Conservation (phyloP, 1,140 invertebrate species). For the Drosophila bocki region DNA sequence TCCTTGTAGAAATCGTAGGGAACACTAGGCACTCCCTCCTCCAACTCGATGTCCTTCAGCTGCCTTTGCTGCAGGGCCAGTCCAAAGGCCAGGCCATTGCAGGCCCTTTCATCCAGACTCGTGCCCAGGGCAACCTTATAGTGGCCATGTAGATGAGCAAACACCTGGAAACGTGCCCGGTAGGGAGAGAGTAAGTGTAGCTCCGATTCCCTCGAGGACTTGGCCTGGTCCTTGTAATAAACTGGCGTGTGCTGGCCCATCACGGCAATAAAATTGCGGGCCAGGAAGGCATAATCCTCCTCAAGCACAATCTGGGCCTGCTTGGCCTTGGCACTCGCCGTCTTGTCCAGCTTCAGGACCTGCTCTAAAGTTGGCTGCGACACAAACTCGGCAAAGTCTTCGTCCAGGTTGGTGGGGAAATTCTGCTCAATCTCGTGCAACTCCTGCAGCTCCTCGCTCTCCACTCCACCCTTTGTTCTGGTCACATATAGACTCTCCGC, state of each 20-base stretch:
- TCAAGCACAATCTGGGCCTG: conserved; percentile 68
- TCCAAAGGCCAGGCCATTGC: conserved; percentile 68
- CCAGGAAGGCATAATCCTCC: conserved; percentile 74
- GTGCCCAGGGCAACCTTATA: conserved; percentile 62
- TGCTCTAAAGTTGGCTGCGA: conserved; percentile 83
- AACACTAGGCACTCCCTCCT: conserved; percentile 3
- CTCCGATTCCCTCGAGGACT: conserved; percentile 10
- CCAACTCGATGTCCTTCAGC: conserved; percentile 55
- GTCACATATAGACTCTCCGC: conserved; percentile 93
- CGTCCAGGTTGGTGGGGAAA: conserved; percentile 91
- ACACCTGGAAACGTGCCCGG: conserved; percentile 65
- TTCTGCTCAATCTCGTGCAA: conserved; percentile 89
- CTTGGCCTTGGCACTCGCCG: conserved; percentile 54
- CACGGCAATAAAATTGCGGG: conserved; percentile 67
- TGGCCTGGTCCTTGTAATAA: conserved; percentile 42
- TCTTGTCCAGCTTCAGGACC: conserved; percentile 67
- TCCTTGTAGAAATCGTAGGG: conserved; percentile 94
- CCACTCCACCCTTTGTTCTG: conserved; percentile 88
- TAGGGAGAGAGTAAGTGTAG: conserved; percentile 60
- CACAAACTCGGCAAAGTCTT: conserved; percentile 89
- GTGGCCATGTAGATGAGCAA: conserved; percentile 64
- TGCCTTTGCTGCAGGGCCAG: conserved; percentile 66
- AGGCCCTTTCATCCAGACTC: conserved; percentile 57
- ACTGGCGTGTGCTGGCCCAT: conserved; percentile 66
- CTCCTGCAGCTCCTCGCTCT: conserved; percentile 91